These are phyloP conservation scores for Halocynthia roretzi DNA, from an alignment of 23 tunicate species.

Conservation along the genomic window DNA sequence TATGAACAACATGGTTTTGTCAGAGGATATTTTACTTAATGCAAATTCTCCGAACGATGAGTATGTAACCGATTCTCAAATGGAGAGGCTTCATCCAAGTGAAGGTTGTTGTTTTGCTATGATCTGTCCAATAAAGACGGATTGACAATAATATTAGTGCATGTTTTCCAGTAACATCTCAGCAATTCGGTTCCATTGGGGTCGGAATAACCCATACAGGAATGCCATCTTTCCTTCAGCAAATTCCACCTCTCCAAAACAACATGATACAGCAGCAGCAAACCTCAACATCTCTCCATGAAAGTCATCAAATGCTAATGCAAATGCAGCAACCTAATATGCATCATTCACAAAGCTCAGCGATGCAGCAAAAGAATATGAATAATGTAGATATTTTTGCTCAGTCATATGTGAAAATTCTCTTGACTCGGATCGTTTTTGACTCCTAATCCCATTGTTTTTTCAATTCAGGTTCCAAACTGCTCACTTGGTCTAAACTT, in stretches of 20 bases:
- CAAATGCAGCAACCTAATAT: background rate
- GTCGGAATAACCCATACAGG: background rate
- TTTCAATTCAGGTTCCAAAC: too few species aligned
- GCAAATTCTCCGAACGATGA: background rate
- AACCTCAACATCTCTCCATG: constrained; percentile 12
- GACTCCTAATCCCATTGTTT: too few species aligned
- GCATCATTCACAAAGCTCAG: constrained; percentile 1
- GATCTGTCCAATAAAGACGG: background rate
- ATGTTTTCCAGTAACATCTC: background rate
- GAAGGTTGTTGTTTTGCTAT: constrained; percentile 1
- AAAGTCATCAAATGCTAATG: background rate
- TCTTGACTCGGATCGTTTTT: too few species aligned
- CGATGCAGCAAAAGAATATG: constrained; percentile 6
- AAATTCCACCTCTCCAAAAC: constrained; percentile 15
- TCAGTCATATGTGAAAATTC: background rate
- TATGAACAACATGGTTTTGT: background rate
- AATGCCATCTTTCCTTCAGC: background rate
- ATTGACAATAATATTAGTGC: too few species aligned
- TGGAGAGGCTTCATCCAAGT: background rate
- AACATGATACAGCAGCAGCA: constrained; percentile 16
- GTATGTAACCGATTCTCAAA: background rate
- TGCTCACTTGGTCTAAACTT: too few species aligned
- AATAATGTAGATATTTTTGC: background rate
- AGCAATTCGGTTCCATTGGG: background rate
- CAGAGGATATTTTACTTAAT: constrained; percentile 1